Percentiles rank a stretch among this genome's conserved stretches.
Conservation (phyloP, 2,113 vertebrate species). For the Cacatua alba region DNA sequence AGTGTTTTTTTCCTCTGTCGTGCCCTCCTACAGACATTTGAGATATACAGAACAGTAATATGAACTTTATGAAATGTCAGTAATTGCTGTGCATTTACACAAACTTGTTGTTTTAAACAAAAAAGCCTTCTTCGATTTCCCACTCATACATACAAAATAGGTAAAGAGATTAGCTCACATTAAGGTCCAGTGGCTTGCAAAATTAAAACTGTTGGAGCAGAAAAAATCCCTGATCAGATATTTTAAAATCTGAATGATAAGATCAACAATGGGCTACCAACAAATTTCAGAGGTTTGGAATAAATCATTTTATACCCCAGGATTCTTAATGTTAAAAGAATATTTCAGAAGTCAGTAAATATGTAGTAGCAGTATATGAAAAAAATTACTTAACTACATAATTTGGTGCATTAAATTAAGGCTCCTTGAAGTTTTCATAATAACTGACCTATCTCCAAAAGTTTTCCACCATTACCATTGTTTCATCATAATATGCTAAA, state of each 20-base stretch:
- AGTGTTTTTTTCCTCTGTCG: neutral
- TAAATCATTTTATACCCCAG: neutral
- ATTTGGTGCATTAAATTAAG: neutral
- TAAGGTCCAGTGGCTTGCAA: constrained; percentile 71
- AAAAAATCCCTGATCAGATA: constrained; percentile 66
- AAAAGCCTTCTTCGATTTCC: neutral
- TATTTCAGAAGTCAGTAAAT: neutral
- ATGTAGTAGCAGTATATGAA: neutral
- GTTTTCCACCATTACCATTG: neutral
- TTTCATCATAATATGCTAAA: neutral
- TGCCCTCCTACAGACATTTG: neutral
- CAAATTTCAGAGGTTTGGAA: constrained; percentile 7
- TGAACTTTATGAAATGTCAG: constrained; percentile 69
- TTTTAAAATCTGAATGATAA: constrained; percentile 52
- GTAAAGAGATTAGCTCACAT: constrained; percentile 58
- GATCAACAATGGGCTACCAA: constrained; percentile 45
- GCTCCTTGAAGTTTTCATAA: neutral
- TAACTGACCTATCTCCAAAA: neutral
- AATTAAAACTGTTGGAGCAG: constrained; percentile 65
- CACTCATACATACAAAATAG: neutral
- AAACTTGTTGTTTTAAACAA: constrained; percentile 35
- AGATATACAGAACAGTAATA: neutral
- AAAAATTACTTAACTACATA: neutral
- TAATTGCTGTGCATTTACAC: constrained; percentile 31
- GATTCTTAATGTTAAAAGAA: neutral